These are phyloP conservation scores for cattle (Bos taurus) DNA, from an alignment of 2,113 vertebrate genomes.

Conservation along the genomic window DNA sequence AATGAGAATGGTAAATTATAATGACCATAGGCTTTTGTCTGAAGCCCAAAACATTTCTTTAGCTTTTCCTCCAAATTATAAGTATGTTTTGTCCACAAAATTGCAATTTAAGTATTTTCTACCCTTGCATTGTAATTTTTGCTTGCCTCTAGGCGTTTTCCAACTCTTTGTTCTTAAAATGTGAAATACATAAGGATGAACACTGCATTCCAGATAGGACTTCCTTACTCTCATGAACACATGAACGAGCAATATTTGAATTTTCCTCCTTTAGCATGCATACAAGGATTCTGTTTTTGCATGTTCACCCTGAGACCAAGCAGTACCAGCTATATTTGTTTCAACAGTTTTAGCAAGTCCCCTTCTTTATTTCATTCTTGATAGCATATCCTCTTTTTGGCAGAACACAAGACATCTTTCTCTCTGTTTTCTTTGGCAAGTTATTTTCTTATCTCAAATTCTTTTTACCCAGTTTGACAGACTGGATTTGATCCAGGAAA, in stretches of 20 bases:
- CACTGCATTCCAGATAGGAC: constrained; percentile 3
- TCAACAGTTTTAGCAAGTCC: constrained; percentile 36
- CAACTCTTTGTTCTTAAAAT: constrained; percentile 10
- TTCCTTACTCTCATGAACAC: neutral
- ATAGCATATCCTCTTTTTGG: constrained; percentile 35
- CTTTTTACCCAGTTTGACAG: constrained; percentile 59
- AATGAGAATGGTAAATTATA: neutral
- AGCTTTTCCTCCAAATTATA: neutral
- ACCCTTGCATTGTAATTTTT: neutral
- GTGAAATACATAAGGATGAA: neutral
- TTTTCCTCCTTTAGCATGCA: neutral
- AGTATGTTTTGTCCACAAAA: neutral
- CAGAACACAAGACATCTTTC: constrained; percentile 51
- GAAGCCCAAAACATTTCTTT: neutral
- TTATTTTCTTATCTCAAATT: constrained; percentile 62
- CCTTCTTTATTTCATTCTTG: constrained; percentile 32
- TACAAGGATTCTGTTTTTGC: constrained; percentile 9
- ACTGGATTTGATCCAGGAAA: constrained; percentile 55
- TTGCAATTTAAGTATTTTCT: neutral
- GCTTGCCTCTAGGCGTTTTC: neutral
- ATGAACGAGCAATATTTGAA: neutral
- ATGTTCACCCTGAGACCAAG: neutral
- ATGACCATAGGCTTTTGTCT: neutral
- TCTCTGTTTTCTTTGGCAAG: constrained; percentile 61
- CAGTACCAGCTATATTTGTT: constrained; percentile 37